Percentiles rank a stretch among this genome's conserved stretches.
Conservation (phyloP, 2,113 vertebrate species). For the Chrysemys picta region DNA sequence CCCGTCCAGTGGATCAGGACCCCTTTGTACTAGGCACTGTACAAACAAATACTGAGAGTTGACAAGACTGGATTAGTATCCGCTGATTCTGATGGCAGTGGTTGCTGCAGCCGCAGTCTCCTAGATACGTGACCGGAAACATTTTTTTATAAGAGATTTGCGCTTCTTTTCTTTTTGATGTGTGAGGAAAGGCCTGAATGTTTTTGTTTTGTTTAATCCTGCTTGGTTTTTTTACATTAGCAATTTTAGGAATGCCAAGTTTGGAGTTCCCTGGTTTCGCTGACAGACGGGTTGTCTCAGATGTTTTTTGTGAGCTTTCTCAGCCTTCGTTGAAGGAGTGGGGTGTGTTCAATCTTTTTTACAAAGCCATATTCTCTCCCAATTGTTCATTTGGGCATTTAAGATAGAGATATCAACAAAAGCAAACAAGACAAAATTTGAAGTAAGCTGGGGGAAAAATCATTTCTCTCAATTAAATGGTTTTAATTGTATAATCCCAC, state of each 20-base stretch:
- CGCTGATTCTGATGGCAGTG: too few relatives aligned
- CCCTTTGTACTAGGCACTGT: too few relatives aligned
- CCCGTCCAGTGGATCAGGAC: too few relatives aligned
- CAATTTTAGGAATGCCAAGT: neutral
- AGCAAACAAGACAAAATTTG: constrained; percentile 54
- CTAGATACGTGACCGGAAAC: neutral
- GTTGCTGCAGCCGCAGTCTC: neutral
- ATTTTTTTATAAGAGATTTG: neutral
- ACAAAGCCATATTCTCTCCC: accelerated
- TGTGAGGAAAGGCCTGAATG: neutral
- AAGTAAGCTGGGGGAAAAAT: constrained; percentile 48
- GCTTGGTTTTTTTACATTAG: neutral
- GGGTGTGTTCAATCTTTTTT: neutral
- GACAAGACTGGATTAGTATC: too few relatives aligned
- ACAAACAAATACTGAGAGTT: too few relatives aligned
- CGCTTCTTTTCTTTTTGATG: neutral
- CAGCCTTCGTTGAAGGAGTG: neutral
- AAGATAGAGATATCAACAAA: constrained; percentile 32
- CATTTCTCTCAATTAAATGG: neutral
- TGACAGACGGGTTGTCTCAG: neutral
- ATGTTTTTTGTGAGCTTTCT: neutral
- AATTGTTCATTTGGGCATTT: constrained; percentile 14
- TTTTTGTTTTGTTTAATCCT: neutral
- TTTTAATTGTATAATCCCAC: constrained; percentile 20
- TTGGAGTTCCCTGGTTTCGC: neutral